Percentiles rank a stretch among this genome's conserved stretches.
phyloP scores from a whole-genome alignment of 2,888 invertebrate species.

The Ischnus inquisitorius region DNA sequence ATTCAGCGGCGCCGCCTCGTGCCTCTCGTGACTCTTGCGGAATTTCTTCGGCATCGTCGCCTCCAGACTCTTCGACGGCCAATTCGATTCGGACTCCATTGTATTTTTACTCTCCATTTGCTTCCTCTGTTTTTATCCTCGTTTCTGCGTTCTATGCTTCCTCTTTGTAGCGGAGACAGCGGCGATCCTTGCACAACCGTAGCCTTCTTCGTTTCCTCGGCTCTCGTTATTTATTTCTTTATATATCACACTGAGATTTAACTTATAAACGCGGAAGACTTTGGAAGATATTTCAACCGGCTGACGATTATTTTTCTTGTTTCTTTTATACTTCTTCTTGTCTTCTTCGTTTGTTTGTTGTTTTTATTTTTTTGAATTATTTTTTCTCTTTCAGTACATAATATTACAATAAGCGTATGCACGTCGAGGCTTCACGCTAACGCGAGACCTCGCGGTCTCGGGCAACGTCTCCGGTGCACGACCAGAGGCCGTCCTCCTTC shows the following conservation, averaged over 20 bases:
- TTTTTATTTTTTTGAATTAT: background rate
- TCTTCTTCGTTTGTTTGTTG: background rate
- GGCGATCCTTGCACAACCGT: background rate
- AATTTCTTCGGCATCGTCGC: constrained; percentile 78
- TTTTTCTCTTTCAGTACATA: constrained; percentile 8
- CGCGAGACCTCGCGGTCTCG: constrained; percentile 35
- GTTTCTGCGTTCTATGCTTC: background rate
- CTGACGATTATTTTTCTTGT: background rate
- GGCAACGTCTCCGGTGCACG: constrained; percentile 13
- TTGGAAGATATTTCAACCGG: constrained; percentile 51
- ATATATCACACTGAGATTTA: constrained; percentile 16
- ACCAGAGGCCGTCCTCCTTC: constrained; percentile 40
- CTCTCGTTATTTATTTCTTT: background rate
- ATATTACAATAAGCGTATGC: constrained; percentile 35
- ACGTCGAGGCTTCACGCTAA: constrained; percentile 43
- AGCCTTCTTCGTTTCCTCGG: too few relatives aligned
- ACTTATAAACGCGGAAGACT: constrained; percentile 50
- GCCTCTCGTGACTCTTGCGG: constrained; percentile 70
- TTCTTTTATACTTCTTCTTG: constrained; percentile 7
- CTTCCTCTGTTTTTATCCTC: background rate
- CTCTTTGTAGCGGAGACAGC: background rate
- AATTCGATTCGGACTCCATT: constrained; percentile 77
- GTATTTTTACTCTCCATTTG: constrained; percentile 27
- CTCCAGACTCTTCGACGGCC: constrained; percentile 74
- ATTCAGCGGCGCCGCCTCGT: constrained; percentile 72